Conservation (phyloP, 2,113 vertebrate genomes). For the Dromas ardeola region DNA sequence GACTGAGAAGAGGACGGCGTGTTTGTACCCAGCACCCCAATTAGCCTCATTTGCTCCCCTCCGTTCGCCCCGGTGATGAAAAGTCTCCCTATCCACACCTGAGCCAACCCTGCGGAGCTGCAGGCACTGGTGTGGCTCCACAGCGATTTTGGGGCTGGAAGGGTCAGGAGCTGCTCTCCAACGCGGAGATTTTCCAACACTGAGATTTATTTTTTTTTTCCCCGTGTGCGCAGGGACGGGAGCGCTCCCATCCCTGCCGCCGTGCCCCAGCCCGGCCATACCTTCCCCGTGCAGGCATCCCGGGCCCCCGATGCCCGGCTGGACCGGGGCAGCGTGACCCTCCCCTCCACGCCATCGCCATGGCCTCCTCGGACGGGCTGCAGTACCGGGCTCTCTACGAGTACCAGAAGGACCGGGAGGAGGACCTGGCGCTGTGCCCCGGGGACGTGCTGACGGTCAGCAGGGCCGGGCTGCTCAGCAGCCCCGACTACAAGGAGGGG, state of each 20-base stretch:
- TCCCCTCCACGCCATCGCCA: not conserved
- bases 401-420: constrained; percentile 78
- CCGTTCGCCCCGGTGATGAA: not conserved
- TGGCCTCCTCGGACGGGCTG: constrained; percentile 78
- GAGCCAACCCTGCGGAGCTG: not conserved
- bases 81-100: not conserved
- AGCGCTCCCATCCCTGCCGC: fast-evolving
- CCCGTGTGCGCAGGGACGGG: fast-evolving
- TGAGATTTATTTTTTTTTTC: not conserved
- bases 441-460: constrained; percentile 80
- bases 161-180: not conserved
- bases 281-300: not conserved
- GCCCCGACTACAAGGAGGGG: constrained; percentile 77
- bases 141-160: not conserved
- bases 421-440: constrained; percentile 80
- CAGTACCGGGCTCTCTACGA: constrained; percentile 83
- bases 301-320: fast-evolving
- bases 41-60: not conserved
- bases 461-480: constrained; percentile 61
- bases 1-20: not conserved
- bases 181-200: not conserved
- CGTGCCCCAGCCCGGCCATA: fast-evolving
- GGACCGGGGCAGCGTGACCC: not conserved
- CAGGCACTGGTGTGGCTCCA: fast-evolving
- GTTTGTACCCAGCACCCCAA: not conserved